Conservation (phyloP, 1,140 invertebrate species). For the Polypedilum vanderplanki region DNA sequence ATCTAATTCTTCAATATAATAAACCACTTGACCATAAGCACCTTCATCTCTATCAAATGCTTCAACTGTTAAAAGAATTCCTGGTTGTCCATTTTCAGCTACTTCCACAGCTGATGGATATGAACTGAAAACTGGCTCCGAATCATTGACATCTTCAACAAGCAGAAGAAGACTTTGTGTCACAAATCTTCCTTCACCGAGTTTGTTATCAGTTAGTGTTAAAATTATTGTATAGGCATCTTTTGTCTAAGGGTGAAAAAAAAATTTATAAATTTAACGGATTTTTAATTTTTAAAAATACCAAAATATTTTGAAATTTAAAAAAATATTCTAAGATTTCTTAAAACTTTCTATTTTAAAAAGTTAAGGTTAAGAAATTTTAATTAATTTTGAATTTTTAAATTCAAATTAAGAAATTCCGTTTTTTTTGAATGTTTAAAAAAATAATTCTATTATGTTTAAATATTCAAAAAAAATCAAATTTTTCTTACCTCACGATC, state of each 20-base stretch:
- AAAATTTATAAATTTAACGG: too few species aligned
- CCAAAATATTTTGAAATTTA: too few species aligned
- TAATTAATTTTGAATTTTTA: too few species aligned
- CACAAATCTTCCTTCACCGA: conserved; percentile 81
- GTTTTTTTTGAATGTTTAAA: too few species aligned
- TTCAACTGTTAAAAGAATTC: conserved; percentile 71
- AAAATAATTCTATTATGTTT: too few species aligned
- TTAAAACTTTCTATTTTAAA: too few species aligned
- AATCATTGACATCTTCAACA: conserved; percentile 89
- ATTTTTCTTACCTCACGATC: conserved; percentile 68
- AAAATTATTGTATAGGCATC: conserved; percentile 84
- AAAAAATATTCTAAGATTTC: too few species aligned
- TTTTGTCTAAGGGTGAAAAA: conserved; percentile 55
- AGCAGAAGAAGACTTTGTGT: conserved; percentile 81
- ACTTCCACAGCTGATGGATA: conserved; percentile 75
- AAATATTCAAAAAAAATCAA: conserved; percentile 31
- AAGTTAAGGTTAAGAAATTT: too few species aligned
- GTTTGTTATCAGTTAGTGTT: conserved; percentile 79
- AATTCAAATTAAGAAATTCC: too few species aligned
- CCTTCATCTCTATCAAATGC: conserved; percentile 85
- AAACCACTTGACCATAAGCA: conserved; percentile 78
- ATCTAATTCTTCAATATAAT: conserved; percentile 68
- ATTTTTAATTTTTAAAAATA: too few species aligned
- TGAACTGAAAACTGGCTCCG: conserved; percentile 77
- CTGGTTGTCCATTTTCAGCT: conserved; percentile 66